A percentile compares a stretch with the other conserved stretches of the same genome.
Conservation (phyloP, 2,888 invertebrate genomes). For the Metalampra italica region DNA sequence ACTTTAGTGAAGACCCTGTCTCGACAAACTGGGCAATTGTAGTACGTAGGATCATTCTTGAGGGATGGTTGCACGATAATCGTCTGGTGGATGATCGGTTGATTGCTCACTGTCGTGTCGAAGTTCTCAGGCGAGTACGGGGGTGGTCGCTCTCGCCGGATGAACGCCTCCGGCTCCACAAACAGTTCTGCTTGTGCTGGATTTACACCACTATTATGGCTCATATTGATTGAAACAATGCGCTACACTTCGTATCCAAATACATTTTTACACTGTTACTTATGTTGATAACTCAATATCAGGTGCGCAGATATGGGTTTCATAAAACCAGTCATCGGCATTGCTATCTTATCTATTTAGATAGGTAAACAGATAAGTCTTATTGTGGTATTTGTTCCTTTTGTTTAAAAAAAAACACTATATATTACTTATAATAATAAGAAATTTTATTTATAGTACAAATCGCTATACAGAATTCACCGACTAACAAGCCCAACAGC, state of each 20-base stretch:
- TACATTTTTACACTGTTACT: not conserved
- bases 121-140: conserved; percentile 40
- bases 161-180: conserved; percentile 26
- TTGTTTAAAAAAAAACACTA: not conserved
- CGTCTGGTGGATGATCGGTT: conserved; percentile 42
- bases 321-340: conserved; percentile 7
- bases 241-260: not conserved
- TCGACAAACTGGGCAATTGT: conserved; percentile 51
- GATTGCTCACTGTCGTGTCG: conserved; percentile 20
- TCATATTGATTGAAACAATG: conserved; percentile 8
- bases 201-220: conserved; percentile 25
- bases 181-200: conserved; percentile 24
- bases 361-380: conserved; percentile 29
- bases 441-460: conserved; percentile 1
- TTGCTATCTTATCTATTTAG: conserved; percentile 44
- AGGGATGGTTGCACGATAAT: conserved; percentile 46
- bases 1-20: conserved; percentile 54
- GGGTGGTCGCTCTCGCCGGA: conserved; percentile 50
- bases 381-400: conserved; percentile 14
- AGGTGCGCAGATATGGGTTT: not conserved
- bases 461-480: not conserved
- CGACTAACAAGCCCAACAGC: too few relatives aligned
- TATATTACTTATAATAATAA: not conserved
- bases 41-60: conserved; percentile 42
- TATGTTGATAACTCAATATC: not conserved